Evolutionary conservation across 2,797 vertebrate genomes (phyloP), one percentile per base, ranked within the genome.

Genomic region (Okamejei kenojei): DNA sequence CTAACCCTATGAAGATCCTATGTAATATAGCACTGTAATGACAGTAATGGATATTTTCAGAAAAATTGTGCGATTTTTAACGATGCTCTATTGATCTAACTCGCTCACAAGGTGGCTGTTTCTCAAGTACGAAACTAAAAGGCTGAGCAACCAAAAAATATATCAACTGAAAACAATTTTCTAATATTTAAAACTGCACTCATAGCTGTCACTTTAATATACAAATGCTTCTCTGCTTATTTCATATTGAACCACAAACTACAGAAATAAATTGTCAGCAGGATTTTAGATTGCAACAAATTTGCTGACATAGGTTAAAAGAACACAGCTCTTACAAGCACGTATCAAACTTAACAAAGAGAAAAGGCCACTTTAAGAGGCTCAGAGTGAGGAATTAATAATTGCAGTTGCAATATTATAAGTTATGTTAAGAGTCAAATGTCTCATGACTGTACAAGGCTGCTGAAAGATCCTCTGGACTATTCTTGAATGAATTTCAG

Each of bases 31-130:
- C 10, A 54, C 38, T 58, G 2, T 76, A 17, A 11, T 76, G 68
- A 76, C 90, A 88, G 29, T 68, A 68, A 65, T 68, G 61, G 63
- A 35, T 88, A 45, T 74, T 74, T 92, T 92, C 90, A 73, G 90
- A 76, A 92, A 26, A 92, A 92, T n/a, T 15, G 68, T 29, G 38
- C 68, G 29, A 17, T 76, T 92, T 73, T 76, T 76, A 92, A 76
- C 29, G 35, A 74, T n/a, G 13, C 32, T 6, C 45, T 91, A 54
- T 54, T 23, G 73, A 74, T 91, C 38, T 92, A 58, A 74, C 90
- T 29, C 26, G n/a, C 11, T 71, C 8, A 23, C 13, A 54, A 26
- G 35, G 21, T 76, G 8, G 71, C 90, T n/a, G 23, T 76, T 38
- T 45, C 21, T 74, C 68, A 76, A 54, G 21, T 29, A 26, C 38